Evolutionary conservation across 2,888 invertebrate genomes (phyloP), one percentile per base, ranked within the genome.

Genomic region (Blastobasis lacticolella): DNA sequence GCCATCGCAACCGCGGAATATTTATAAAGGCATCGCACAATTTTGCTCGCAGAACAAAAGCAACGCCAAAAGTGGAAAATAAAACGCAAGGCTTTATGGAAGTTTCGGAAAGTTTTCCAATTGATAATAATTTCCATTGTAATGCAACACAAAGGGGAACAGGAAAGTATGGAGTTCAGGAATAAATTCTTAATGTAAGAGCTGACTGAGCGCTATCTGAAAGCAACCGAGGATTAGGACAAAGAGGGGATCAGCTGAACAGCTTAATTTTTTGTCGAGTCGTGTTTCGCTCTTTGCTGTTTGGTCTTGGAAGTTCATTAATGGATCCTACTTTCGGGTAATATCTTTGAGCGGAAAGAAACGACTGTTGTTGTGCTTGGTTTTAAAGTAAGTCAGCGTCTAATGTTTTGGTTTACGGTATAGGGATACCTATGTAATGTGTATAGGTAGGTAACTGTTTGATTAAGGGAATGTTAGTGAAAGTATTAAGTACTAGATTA

Each of bases 101-200:
- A 80, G 66, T 77, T 73, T 75, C 72, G 73, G 68, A 79, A 84
- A 85, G 77, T 84, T 82, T 83, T 80, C 81, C 81, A 81, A 85
- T 81, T 83, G 82, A 83, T 81, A 84, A 84, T 83, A 84, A 83
- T 81, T 85, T 83, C 77, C 78, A 83, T 84, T 83, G 80, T 83
- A 76, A 79, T 79, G 78, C 82, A 83, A 77, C 78, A 84, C 83
- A 84, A 84, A 79, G 75, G 76, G 64, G 74, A 78, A 75, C 78
- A 75, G 77, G 67, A 78, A 83, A 82, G 81, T 83, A 83, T 81
- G 78, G 82, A 84, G 83, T 83, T 84, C 69, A 71, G 80, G 82
- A 84, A 84, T 85, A 83, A 84, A 82, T 84, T 84, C 82, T 81
- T 83, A 82, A 84, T 83, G 83, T 84, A 81, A 83, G 78, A 80